Base-by-base conservation (phyloP, 1,140 invertebrate genomes). In the Lordiphosa clarofinis region DNA sequence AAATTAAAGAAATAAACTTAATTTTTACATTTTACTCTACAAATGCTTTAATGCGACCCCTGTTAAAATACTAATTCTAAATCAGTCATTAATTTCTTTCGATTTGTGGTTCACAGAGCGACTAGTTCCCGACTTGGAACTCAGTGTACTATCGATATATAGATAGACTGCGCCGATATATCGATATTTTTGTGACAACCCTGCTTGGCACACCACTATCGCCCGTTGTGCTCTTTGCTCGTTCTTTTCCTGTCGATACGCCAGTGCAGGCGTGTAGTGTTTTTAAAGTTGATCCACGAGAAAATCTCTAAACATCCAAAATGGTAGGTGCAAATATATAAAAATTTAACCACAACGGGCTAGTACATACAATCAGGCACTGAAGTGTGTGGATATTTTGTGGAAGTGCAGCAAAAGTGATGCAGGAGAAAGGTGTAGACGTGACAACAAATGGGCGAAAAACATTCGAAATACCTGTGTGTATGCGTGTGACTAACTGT, bases 241-340 rank as follows among this genome's bases (percentile, higher is more conserved):
- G 88, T 88, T 90, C 90, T 90, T 91, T 92, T 91, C 91, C 90
- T 90, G 90, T 93, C 92, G 93, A 93, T 75, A 93, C 93, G 94
- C 94, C 94, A 94, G 94, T 92, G 92, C 92, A 93, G 93, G 93
- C 93, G 93, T 93, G 94, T 94, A 91, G 93, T 94, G 90, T 92
- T 92, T 92, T 92, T 90, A 90, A 91, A 90, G 90, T 90, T 84
- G 68, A 53, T 75, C 90, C 91, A 91, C 89, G 73, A 59, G 67
- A 91, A 92, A 93, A 95, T 95, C 94, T 89, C 89, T 90, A 92
- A 94, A 93, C 94, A 95, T 95, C 94, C 93, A 95, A 93, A 90
- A 95, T 95, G 94, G 94, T 95, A 92, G 90, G 94, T 93, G 88
- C 10, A 55, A 71, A 57, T 59, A 31, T 68, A 62, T 1, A 1